A percentile compares a stretch with the other conserved stretches of the same genome.
Conservation (phyloP, 2,113 vertebrate species). For the Apeltes quadracus region DNA sequence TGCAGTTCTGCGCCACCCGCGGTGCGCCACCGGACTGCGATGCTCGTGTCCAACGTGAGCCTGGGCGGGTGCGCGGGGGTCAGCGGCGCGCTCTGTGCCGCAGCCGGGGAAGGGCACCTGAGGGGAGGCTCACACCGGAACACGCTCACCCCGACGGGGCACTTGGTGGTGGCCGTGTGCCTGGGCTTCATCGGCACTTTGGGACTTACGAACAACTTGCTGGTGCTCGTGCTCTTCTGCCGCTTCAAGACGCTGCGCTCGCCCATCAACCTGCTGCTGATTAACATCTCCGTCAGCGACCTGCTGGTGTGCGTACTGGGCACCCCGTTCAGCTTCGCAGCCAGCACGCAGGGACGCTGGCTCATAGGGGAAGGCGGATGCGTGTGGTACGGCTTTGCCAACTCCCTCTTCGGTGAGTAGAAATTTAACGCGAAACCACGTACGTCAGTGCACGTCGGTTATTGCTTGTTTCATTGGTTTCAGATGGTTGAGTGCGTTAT, state of each 20-base stretch:
- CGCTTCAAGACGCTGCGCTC: conserved; percentile 83
- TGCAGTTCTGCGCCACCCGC: conserved; percentile 27
- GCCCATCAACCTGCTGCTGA: conserved; percentile 85
- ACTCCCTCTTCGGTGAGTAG: conserved; percentile 85
- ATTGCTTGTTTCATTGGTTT: neutral
- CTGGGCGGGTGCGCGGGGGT: conserved; percentile 73
- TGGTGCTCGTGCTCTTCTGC: conserved; percentile 84
- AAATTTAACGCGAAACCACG: no score
- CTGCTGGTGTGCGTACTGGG: conserved; percentile 85
- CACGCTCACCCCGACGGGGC: conserved; percentile 78
- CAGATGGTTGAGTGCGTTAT: neutral
- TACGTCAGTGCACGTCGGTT: no score
- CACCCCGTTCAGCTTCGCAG: conserved; percentile 86
- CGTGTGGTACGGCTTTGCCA: conserved; percentile 87
- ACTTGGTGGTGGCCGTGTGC: conserved; percentile 80
- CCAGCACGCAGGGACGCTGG: conserved; percentile 83
- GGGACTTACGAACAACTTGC: conserved; percentile 82
- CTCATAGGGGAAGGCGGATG: conserved; percentile 83
- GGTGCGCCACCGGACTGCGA: conserved; percentile 58
- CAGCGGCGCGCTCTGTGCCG: conserved; percentile 70
- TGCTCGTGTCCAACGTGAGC: conserved; percentile 77
- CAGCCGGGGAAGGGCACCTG: conserved; percentile 60
- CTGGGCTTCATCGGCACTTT: conserved; percentile 79
- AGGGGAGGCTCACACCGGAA: conserved; percentile 53
- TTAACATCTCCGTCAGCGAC: conserved; percentile 86